phyloP scores from a whole-genome alignment of 2,113 vertebrate species.

The Oxygymnocypris stewartii region DNA sequence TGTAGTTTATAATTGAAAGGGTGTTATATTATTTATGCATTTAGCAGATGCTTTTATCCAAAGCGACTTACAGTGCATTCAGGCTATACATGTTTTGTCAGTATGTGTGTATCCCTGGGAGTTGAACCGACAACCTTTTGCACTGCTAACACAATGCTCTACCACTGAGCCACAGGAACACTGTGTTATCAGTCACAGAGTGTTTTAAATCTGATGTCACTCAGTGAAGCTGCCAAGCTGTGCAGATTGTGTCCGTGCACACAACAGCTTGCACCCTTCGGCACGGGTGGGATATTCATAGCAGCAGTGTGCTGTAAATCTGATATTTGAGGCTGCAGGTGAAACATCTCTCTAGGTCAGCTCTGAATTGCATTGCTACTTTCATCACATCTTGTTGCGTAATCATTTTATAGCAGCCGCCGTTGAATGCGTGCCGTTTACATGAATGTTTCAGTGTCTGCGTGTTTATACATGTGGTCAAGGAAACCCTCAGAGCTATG shows the following conservation, averaged over 20 bases:
- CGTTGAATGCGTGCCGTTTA: conserved; percentile 10
- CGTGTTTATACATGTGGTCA: conserved; percentile 19
- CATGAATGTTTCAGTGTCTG: not conserved
- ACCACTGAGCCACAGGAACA: too few species aligned
- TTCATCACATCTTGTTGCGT: conserved; percentile 38
- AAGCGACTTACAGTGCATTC: too few species aligned
- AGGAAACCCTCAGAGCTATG: conserved; percentile 8
- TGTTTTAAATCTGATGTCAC: not conserved
- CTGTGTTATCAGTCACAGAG: not conserved
- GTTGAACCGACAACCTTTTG: too few species aligned
- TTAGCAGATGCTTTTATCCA: too few species aligned
- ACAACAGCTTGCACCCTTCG: not conserved
- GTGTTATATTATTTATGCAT: too few species aligned
- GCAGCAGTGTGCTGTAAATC: conserved; percentile 31
- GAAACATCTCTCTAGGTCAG: conserved; percentile 25
- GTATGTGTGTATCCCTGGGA: too few species aligned
- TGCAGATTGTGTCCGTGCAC: not conserved
- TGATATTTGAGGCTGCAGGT: conserved; percentile 22
- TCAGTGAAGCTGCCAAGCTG: not conserved
- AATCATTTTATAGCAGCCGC: conserved; percentile 22
- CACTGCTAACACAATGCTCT: too few species aligned
- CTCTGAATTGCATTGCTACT: conserved; percentile 19
- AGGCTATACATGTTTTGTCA: too few species aligned
- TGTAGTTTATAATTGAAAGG: not conserved
- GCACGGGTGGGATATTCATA: conserved; percentile 40